Evolutionary conservation across 2,888 invertebrate species (phyloP).

Genomic region (Candidula unifasciata): DNA sequence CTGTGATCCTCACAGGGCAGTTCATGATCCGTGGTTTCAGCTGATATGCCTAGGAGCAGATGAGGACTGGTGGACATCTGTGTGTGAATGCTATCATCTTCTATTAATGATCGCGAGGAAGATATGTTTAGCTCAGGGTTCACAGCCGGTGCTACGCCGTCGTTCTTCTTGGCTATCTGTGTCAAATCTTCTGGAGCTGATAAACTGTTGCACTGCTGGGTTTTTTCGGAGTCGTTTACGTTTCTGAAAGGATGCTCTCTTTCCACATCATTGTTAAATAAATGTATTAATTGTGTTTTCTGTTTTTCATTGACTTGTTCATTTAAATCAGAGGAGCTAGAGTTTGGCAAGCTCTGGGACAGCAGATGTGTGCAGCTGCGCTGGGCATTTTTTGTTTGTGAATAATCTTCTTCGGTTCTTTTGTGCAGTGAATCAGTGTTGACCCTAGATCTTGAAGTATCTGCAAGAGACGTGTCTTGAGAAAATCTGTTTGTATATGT

Average conservation of each 20-base stretch:
- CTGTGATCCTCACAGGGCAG: constrained; percentile 1
- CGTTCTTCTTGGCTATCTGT: constrained; percentile 6
- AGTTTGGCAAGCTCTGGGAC: constrained; percentile 46
- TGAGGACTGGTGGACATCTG: constrained; percentile 63
- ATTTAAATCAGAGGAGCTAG: constrained; percentile 57
- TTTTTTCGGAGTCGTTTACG: constrained; percentile 53
- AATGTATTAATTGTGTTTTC: constrained; percentile 64
- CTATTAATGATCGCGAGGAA: constrained; percentile 36
- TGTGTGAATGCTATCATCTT: constrained; percentile 45
- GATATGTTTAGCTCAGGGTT: constrained; percentile 8
- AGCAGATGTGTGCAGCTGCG: too few species aligned
- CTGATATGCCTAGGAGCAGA: constrained; percentile 62
- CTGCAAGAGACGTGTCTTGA: constrained; percentile 66
- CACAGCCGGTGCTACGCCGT: constrained; percentile 11
- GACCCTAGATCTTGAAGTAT: constrained; percentile 55
- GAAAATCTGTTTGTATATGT: constrained; percentile 67
- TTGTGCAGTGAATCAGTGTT: constrained; percentile 58
- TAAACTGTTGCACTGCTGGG: not conserved
- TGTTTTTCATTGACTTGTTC: constrained; percentile 69
- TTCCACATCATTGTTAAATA: constrained; percentile 55
- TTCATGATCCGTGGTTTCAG: constrained; percentile 49
- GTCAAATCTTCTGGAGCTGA: not conserved
- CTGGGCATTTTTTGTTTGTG: constrained; percentile 66
- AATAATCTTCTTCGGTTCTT: constrained; percentile 63
- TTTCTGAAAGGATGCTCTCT: constrained; percentile 54